A percentile compares a stretch with the other conserved stretches of the same genome.
These are phyloP conservation scores for Mico argentatus DNA, from an alignment of 2,797 vertebrate genomes.

Conservation along the genomic window DNA sequence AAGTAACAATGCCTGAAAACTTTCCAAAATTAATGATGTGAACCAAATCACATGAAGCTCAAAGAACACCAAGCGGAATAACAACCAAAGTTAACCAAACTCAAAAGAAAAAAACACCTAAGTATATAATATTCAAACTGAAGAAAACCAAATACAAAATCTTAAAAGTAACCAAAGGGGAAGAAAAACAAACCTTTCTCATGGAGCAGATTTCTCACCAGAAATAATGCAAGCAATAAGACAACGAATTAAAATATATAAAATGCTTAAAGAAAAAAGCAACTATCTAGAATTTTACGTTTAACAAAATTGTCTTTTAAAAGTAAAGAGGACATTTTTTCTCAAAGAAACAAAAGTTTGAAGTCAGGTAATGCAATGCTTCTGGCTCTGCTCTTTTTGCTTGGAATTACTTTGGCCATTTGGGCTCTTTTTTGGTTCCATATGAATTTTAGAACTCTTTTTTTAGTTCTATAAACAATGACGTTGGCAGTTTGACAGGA, in stretches of 20 bases:
- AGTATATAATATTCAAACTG: background rate
- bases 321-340: background rate
- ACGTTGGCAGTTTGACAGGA: too few species aligned
- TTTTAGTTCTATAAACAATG: too few species aligned
- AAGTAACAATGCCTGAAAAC: background rate
- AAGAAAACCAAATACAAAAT: background rate
- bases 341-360: background rate
- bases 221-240: background rate
- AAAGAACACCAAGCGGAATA: background rate
- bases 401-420: too few species aligned
- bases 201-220: background rate
- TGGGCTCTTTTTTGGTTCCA: too few species aligned
- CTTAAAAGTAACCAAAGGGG: background rate
- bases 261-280: fast-evolving
- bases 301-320: background rate
- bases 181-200: background rate
- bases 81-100: background rate
- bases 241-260: background rate
- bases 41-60: background rate
- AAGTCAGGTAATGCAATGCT: too few species aligned
- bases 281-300: background rate
- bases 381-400: too few species aligned
- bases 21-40: background rate
- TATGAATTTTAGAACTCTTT: too few species aligned
- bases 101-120: background rate